A percentile compares a stretch with the other conserved stretches of the same genome.
phyloP scores from a whole-genome alignment of 2,888 invertebrate genomes.

The Macaria notata region DNA sequence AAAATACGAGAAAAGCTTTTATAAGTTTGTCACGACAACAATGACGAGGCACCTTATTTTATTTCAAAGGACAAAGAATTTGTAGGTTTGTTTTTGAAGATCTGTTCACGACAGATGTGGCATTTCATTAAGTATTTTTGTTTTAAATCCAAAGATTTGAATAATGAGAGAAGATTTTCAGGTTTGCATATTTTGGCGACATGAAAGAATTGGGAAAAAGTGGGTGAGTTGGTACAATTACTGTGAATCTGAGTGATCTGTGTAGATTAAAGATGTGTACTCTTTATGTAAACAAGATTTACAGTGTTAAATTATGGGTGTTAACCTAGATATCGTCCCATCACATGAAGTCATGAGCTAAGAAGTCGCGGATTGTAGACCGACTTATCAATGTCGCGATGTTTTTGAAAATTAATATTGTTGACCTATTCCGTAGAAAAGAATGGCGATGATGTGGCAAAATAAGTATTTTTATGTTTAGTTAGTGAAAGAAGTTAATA shows the following conservation, averaged over 20 bases:
- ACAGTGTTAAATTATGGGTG: conserved; percentile 15
- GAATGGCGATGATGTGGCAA: no score
- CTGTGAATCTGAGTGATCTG: conserved; percentile 10
- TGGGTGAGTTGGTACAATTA: conserved; percentile 13
- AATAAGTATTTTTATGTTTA: no score
- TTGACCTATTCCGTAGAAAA: no score
- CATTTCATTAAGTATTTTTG: not conserved
- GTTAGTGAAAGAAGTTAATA: no score
- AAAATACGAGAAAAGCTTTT: conserved; percentile 10
- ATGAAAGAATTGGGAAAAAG: conserved; percentile 13
- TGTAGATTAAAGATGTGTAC: conserved; percentile 6
- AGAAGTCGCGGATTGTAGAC: conserved; percentile 5
- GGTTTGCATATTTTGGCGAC: conserved; percentile 11
- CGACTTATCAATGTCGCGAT: conserved; percentile 20
- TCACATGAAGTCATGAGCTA: conserved; percentile 7
- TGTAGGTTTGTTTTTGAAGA: conserved; percentile 1
- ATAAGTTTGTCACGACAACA: conserved; percentile 4
- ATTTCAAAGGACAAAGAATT: conserved; percentile 13
- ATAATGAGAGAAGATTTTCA: conserved; percentile 4
- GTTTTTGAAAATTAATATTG: not conserved
- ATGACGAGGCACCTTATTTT: conserved; percentile 7
- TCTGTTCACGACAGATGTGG: not conserved
- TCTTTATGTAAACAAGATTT: conserved; percentile 19
- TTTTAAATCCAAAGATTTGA: conserved; percentile 5
- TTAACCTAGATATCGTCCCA: conserved; percentile 21